Base-by-base conservation (phyloP, 2,888 invertebrate genomes). In the Cyclophora punctaria region DNA sequence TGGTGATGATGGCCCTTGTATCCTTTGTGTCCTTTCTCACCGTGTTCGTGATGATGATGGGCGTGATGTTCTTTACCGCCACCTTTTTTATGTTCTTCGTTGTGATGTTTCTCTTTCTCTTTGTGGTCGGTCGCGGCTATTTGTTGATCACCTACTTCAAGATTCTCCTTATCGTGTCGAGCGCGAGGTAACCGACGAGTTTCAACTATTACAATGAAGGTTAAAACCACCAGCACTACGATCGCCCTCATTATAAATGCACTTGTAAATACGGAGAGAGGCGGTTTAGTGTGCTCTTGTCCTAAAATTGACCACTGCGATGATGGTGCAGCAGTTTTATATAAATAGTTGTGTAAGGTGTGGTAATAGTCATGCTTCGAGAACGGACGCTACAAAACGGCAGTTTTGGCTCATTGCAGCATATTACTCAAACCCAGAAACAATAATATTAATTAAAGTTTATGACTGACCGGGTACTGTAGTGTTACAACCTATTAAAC, bases 21-120 rank as follows among this genome's bases (percentile, higher is more conserved):
- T 0, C 92, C 93, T 57, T 94, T 93, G 59, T 93, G 91, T 1
- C 92, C 93, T 66, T 94, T 92, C 56, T 92, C 92, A 0, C 93
- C 93, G 57, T 93, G 91, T 37, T 91, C 90, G 51, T 90, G 80
- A 61, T 92, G 90, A 60, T 93, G 91, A 56, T 92, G 90, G 0
- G 91, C 89, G 57, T 93, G 91, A 56, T 92, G 90, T 58, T 93
- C 92, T 56, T 91, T 91, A 0, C 93, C 93, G 2, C 91, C 92
- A 5, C 93, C 93, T 62, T 91, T 90, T 65, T 91, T 90, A 71
- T 83, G 88, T 45, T 90, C 89, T 53, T 90, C 83, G 56, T 80
- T 79, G 45, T 83, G 78, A 33, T 76, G 75, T n/a, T 80, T 71
- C 51, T 80, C 85, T 64, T 91, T 88, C 62, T 91, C n/a, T n/a